Evolutionary conservation across 2,888 invertebrate species (phyloP).

Genomic region (Stenodera caucasica): DNA sequence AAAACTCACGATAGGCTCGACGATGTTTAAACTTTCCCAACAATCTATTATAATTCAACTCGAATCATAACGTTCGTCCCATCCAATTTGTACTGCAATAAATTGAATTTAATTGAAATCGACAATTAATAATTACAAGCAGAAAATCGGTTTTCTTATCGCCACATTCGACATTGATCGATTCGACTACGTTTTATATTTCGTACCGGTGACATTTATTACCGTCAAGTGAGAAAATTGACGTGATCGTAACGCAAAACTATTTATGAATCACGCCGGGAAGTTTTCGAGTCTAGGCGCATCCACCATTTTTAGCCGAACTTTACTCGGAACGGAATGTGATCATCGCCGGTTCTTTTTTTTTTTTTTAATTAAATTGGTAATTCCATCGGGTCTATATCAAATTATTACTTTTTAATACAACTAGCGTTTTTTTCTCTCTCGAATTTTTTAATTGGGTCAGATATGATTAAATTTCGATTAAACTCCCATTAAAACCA

Average conservation of each 20-base stretch:
- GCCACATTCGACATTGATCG: background rate
- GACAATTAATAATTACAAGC: background rate
- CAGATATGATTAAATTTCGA: background rate
- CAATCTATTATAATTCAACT: too few relatives aligned
- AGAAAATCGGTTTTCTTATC: background rate
- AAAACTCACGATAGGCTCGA: slow-evolving; percentile 27
- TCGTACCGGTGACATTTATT: background rate
- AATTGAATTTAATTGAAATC: background rate
- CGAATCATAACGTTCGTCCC: background rate
- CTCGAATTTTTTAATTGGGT: background rate
- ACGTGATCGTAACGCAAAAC: background rate
- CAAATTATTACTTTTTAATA: background rate
- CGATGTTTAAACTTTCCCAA: background rate
- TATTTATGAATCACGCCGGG: background rate
- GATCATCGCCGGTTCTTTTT: too few relatives aligned
- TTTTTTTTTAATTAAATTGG: background rate
- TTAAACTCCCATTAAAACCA: background rate
- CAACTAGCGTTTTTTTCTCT: background rate
- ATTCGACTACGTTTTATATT: too few relatives aligned
- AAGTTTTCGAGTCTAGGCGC: background rate
- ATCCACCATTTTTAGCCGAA: slow-evolving; percentile 2
- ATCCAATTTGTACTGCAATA: background rate
- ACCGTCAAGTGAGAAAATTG: background rate
- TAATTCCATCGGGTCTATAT: background rate
- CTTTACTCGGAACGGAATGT: too few relatives aligned